Base-by-base conservation (phyloP, 2,888 invertebrate genomes). In the Rotaria macrura region DNA sequence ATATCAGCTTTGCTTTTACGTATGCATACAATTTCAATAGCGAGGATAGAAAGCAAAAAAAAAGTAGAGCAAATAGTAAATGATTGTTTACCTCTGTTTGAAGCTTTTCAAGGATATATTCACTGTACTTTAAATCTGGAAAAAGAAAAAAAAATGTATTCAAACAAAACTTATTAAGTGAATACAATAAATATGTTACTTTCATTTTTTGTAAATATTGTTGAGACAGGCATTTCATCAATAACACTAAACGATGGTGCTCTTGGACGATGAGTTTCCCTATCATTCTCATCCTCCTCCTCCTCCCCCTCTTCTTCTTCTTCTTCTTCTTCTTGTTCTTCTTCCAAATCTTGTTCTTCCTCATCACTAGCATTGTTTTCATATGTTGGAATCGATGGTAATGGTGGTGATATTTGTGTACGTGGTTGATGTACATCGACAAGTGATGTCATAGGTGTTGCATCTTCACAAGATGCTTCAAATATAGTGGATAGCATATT, bases 381-480 rank as follows among this genome's bases (percentile, higher is more conserved):
- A 52, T 5, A 6, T 23, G 23, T 52, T 23, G 23, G 52, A 52
- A 23, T 52, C 3, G 23, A 23, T 52, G 20, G 52, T 7, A 23
- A 23, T 29, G 29, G 29, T 17, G 65, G 74, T 2, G 74, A 74
- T 40, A 20, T 4, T 23, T 74, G 74, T 38, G 17, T 23, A 40
- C 43, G 17, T 74, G 40, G 74, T 12, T 74, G 43, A 74, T 74
- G 74, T 40, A 74, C 74, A 40, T 74, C 74, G 43, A 74, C 25
- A 5, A 74, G 40, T 25, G 74, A 74, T 74, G 74, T 74, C 74
- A 74, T 74, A 2, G 74, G 74, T 43, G 74, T 74, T 40, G 74
- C 74, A 12, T 74, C 74, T 74, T 74, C 74, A 74, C 74, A 74
- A 25, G 74, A 74, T 74, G 74, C 74, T 43, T 74, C 74, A n/a